Conservation (phyloP, 2,113 vertebrate species). For the Bostrychus sinensis region DNA sequence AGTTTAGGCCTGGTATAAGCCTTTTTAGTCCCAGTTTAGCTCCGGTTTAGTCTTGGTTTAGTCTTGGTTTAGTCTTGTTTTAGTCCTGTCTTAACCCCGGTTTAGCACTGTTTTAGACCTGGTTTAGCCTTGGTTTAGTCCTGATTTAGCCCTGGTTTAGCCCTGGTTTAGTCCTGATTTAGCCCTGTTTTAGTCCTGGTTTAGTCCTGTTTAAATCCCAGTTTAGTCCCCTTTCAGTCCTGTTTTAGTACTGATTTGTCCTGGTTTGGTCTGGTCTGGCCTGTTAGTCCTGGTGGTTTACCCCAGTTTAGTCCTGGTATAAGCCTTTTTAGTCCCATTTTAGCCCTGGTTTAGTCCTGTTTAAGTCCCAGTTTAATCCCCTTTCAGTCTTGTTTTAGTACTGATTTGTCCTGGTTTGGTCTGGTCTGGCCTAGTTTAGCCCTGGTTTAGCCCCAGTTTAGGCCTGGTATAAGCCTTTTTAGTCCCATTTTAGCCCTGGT, state of each 20-base stretch:
- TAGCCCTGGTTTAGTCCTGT: background rate
- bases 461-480: too few relatives aligned
- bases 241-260: background rate
- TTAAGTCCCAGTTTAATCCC: background rate
- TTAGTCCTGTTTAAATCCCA: background rate
- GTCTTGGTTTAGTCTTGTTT: background rate
- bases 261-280: too few relatives aligned
- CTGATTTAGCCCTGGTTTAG: background rate
- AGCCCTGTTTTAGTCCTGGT: background rate
- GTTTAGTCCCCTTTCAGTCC: background rate
- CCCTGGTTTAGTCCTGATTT: background rate
- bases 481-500: too few relatives aligned
- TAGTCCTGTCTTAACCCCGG: background rate
- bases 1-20: background rate
- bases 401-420: background rate
- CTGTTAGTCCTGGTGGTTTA: background rate
- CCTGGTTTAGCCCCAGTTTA: too few relatives aligned
- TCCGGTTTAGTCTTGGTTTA: background rate
- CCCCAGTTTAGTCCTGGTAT: background rate
- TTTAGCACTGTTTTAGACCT: background rate
- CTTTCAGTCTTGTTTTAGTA: background rate
- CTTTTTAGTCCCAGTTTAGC: background rate
- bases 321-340: background rate
- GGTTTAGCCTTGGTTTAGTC: background rate
- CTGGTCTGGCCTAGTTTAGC: too few relatives aligned